A percentile compares a stretch with the other conserved stretches of the same genome.
Conservation (phyloP, 2,113 vertebrate genomes). For the Misgurnus anguillicaudatus region DNA sequence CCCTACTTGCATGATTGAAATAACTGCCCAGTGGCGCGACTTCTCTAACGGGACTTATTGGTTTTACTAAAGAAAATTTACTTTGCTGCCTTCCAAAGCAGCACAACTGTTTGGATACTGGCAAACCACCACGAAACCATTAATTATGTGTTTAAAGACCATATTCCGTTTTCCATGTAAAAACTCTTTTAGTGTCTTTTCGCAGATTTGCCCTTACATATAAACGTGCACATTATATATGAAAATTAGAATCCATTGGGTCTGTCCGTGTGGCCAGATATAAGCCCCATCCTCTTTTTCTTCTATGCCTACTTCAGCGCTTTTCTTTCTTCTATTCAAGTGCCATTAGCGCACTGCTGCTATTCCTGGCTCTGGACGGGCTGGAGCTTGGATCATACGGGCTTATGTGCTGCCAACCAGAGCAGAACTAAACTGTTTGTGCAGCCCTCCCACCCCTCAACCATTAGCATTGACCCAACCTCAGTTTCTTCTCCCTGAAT, state of each 20-base stretch:
- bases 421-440: conserved; percentile 66
- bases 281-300: background rate
- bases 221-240: conserved; percentile 6
- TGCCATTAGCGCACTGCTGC: conserved; percentile 43
- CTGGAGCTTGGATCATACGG: conserved; percentile 41
- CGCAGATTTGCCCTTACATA: background rate
- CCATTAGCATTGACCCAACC: conserved; percentile 29
- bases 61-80: background rate
- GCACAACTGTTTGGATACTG: background rate
- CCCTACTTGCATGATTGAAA: no score
- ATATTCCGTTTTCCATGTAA: background rate
- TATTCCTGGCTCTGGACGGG: conserved; percentile 49
- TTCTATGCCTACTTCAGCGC: conserved; percentile 12
- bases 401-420: conserved; percentile 60
- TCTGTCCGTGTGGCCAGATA: background rate
- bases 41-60: no score
- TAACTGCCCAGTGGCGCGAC: no score
- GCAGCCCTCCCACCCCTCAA: conserved; percentile 6
- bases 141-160: background rate
- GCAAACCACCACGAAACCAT: background rate
- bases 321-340: conserved; percentile 41
- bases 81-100: background rate
- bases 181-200: conserved; percentile 16
- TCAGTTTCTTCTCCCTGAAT: conserved; percentile 20
- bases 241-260: conserved; percentile 10